Evolutionary conservation across 2,797 vertebrate genomes (phyloP).

Genomic region (Lacerta viridis): DNA sequence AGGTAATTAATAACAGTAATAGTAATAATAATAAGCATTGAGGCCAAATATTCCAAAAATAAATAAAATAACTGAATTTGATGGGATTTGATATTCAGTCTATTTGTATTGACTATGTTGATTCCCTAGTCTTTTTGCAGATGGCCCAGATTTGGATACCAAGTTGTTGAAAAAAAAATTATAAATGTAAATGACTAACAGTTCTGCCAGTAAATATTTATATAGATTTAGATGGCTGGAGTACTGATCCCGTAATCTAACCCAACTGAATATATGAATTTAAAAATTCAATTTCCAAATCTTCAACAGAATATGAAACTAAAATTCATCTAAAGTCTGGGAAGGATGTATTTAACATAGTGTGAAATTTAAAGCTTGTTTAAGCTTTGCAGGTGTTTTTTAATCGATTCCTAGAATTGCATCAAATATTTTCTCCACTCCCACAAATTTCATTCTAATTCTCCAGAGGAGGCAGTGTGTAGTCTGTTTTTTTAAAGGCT

Average conservation of each 20-base stretch:
- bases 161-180: background rate
- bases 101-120: background rate
- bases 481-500: slow-evolving; percentile 26
- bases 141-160: background rate
- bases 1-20: background rate
- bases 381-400: background rate
- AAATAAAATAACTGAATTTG: background rate
- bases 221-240: background rate
- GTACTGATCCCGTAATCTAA: background rate
- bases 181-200: background rate
- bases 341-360: background rate
- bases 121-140: background rate
- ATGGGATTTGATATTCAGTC: background rate
- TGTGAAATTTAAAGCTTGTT: slow-evolving; percentile 29
- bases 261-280: slow-evolving; percentile 6
- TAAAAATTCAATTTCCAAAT: slow-evolving; percentile 14
- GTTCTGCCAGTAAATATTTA: background rate
- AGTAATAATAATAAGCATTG: background rate
- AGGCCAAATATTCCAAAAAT: slow-evolving; percentile 16
- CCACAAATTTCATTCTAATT: slow-evolving; percentile 12
- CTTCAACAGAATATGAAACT: slow-evolving; percentile 22
- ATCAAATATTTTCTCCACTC: slow-evolving; percentile 18
- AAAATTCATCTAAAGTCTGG: background rate
- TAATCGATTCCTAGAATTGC: slow-evolving; percentile 1
- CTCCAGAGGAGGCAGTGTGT: background rate